Evolutionary conservation across 2,888 invertebrate genomes (phyloP), one percentile per base, ranked within the genome.

Genomic region (Troglohyphantes excavatus): DNA sequence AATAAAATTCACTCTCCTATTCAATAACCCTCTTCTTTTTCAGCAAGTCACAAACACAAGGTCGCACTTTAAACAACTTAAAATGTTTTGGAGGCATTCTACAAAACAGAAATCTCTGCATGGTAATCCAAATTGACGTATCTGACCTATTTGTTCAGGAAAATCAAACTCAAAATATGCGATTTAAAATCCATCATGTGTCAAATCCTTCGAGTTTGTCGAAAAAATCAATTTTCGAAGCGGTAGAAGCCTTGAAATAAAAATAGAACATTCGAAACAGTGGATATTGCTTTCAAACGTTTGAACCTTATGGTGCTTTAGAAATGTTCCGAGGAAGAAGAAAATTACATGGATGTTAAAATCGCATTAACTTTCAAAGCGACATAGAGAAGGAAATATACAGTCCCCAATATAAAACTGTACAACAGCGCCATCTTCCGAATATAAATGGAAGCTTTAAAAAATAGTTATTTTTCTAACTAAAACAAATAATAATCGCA

Each of bases 311-410:
- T 75, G 75, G 59, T 61, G 27, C 33, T 61, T 61, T 59, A 61
- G 27, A 46, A 67, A 67, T 79, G 67, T 67, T 46, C 67, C 67
- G 23, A 23, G 53, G 26, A 83, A 27, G 70, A 82, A 72, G 72
- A 72, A 83, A 83, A 73, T 83, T 83, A 73, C 72, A 73, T 65
- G 43, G 73, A 82, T 73, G 73, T 83, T 83, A 65, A 83, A 83
- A 73, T 83, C 83, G 27, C 83, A 83, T 83, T 83, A 73, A 65
- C 63, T 63, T 65, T 65, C 13, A 73, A 73, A 46, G 63, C 39
- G 73, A 83, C 63, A 72, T 43, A 83, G 29, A 33, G 33, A 19
- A 61, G 7, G 9, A 53, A 6, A 17, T 11, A 11, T 26, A 59
- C 21, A n/a, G n/a, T 61, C 29, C 9, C 13, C 21, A 59, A 5